phyloP scores from a whole-genome alignment of 2,113 vertebrate species.

The Callithrix jacchus region DNA sequence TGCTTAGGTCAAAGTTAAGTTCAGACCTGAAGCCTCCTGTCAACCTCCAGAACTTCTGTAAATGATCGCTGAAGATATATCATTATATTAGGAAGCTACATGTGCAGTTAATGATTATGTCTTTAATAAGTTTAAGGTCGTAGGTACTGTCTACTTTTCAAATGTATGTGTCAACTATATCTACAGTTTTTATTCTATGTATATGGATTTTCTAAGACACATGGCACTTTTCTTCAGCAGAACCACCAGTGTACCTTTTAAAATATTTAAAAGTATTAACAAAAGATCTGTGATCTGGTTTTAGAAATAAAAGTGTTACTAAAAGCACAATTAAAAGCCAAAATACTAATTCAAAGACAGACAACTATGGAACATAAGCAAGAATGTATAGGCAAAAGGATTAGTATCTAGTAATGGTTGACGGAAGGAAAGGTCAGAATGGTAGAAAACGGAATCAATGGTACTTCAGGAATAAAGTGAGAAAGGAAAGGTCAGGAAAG shows the following conservation, averaged over 20 bases:
- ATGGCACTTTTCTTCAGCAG: neutral
- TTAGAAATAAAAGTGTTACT: conserved; percentile 11
- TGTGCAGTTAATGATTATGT: neutral
- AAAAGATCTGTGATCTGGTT: neutral
- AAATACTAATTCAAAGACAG: neutral
- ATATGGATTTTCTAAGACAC: neutral
- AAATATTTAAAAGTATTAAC: neutral
- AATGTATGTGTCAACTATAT: neutral
- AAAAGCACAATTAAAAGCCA: neutral
- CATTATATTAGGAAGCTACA: neutral
- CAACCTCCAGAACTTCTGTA: neutral
- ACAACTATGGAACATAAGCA: neutral
- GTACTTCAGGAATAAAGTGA: neutral
- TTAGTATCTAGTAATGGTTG: neutral
- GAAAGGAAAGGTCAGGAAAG: neutral
- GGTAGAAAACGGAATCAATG: neutral
- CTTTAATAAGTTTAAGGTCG: neutral
- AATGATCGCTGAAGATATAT: neutral
- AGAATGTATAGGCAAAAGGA: neutral
- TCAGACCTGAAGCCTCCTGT: neutral
- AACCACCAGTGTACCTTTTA: neutral
- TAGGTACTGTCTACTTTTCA: neutral
- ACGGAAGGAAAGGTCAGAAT: neutral
- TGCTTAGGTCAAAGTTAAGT: neutral
- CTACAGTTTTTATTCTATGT: neutral